Base-by-base conservation (phyloP, 2,797 vertebrate species). In the Chaunax sp. region DNA sequence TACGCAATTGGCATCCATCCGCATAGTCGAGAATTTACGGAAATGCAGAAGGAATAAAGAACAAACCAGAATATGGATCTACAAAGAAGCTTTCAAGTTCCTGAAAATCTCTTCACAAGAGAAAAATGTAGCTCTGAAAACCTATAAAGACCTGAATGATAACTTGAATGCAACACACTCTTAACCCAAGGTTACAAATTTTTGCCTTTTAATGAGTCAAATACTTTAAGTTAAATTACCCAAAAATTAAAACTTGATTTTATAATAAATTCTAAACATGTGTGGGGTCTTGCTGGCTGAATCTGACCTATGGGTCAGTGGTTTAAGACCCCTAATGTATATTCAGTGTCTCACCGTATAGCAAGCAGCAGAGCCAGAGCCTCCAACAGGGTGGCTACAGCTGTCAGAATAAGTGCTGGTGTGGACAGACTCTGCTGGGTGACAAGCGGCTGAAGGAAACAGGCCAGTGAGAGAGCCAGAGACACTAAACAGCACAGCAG, bases 401-500 rank as follows among this genome's bases (percentile, higher is more conserved):
- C 54, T 0, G 96, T 96, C 71, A 98, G 86, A 1, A 77, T 87
- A 2, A 98, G 61, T 0, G 96, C 94, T 0, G 93, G 89, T 0
- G 92, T 91, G 0, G 95, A 94, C 0, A 93, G 92, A 25, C 85
- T 91, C 8, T 82, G 76, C 3, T 92, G 79, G 0, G 87, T 75
- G 50, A 95, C 84, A 1, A 95, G 92, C 0, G 95, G 94, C 18
- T 89, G 95, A 67, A 99, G 94, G 92, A 98, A 98, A 91, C 97
- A 99, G 5, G 96, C 95, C 81, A 96, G 44, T 0, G 97, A 96
- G 46, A 99, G 95, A 58, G 97, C 94, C 69, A 98, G 88, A 88
- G 98, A 98, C 65, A 99, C 95, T 0, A 82, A 93, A 38, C 94
- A 95, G 50, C 96, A 97, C 76, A 99, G 92, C 70, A 97, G 82